phyloP scores from a whole-genome alignment of 2,113 vertebrate species.

The Emydura subglobosa region DNA sequence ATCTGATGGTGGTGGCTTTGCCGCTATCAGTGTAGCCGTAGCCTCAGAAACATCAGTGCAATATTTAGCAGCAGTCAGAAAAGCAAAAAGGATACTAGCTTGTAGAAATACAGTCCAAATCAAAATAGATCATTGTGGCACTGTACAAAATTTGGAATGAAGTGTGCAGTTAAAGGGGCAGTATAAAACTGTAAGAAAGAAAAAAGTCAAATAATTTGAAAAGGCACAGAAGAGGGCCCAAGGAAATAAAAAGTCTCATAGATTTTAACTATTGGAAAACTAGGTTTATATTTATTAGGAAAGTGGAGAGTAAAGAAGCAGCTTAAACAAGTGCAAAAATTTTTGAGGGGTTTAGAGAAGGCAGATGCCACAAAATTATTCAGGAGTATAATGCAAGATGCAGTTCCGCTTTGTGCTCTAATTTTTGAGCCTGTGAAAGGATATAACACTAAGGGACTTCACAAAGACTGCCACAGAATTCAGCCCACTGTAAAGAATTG shows the following conservation, averaged over 20 bases:
- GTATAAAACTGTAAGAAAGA: not conserved
- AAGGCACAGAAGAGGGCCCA: not conserved
- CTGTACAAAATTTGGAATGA: not conserved
- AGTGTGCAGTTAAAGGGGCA: not conserved
- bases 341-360: not conserved
- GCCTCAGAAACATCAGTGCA: not conserved
- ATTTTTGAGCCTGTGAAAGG: rapidly evolving
- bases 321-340: not conserved
- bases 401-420: not conserved
- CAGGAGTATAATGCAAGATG: not conserved
- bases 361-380: not conserved
- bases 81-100: not conserved
- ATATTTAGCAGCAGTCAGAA: not conserved
- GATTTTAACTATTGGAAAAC: not conserved
- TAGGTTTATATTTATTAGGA: not conserved
- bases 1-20: no score
- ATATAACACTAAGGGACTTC: not conserved
- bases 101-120: not conserved
- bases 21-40: no score
- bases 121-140: not conserved
- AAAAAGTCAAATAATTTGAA: not conserved
- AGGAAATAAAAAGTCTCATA: not conserved
- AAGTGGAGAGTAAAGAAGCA: not conserved
- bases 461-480: not conserved
- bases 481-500: not conserved